A percentile compares a stretch with the other conserved stretches of the same genome.
Evolutionary conservation across 1,140 invertebrate genomes (phyloP).

Genomic region (Lutraria rhynchaena): DNA sequence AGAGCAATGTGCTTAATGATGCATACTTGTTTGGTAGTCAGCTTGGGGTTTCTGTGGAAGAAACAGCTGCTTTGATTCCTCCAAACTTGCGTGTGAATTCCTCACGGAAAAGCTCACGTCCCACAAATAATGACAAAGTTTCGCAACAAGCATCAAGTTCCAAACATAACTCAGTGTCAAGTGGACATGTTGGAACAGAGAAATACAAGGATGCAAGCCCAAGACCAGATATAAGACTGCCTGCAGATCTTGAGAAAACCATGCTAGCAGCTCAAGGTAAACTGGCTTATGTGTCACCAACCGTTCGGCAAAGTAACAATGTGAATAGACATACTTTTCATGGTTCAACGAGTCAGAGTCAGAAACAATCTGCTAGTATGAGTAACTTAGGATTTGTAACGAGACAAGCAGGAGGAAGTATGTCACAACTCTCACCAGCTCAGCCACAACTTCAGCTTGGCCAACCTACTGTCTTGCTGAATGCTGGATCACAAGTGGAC

Average conservation of each 20-base stretch:
- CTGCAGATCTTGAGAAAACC: conserved; percentile 73
- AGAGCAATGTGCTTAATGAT: conserved; percentile 48
- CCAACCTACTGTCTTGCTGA: conserved; percentile 78
- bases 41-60: conserved; percentile 36
- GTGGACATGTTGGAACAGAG: conserved; percentile 15
- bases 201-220: conserved; percentile 66
- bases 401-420: conserved; percentile 58
- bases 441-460: conserved; percentile 77
- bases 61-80: conserved; percentile 53
- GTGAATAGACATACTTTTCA: conserved; percentile 48
- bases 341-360: conserved; percentile 46
- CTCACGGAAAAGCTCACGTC: conserved; percentile 1
- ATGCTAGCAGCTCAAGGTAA: conserved; percentile 78
- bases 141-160: conserved; percentile 53
- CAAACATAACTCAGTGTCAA: conserved; percentile 7
- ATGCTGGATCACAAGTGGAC: conserved; percentile 75
- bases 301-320: conserved; percentile 71
- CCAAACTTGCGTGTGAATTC: conserved; percentile 54
- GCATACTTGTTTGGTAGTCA: conserved; percentile 60
- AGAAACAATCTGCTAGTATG: conserved; percentile 51
- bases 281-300: conserved; percentile 78
- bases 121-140: conserved; percentile 63
- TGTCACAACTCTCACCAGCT: conserved; percentile 78
- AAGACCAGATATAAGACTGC: conserved; percentile 68
- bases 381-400: conserved; percentile 67